A percentile compares a stretch with the other conserved stretches of the same genome.
Conservation (phyloP, 2,888 invertebrate genomes). For the Myathropa florea region DNA sequence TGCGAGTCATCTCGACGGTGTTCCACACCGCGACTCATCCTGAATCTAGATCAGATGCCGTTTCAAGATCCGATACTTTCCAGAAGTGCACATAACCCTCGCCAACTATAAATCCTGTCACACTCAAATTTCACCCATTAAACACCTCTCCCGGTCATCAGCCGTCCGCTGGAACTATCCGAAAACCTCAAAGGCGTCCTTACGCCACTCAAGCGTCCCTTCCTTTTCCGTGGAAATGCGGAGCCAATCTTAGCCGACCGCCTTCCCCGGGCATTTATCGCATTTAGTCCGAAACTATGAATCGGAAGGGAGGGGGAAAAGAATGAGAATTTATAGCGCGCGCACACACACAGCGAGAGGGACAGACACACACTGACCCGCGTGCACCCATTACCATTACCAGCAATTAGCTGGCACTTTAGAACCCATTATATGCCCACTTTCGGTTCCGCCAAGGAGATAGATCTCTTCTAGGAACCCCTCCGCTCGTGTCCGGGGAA, state of each 20-base stretch:
- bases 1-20: too few species aligned
- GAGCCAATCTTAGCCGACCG: background rate
- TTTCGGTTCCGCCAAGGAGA: slow-evolving; percentile 39
- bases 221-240: background rate
- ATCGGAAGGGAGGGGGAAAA: background rate
- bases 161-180: background rate
- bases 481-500: background rate
- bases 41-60: background rate
- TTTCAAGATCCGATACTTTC: background rate
- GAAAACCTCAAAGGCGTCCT: background rate
- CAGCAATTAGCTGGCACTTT: slow-evolving; percentile 69
- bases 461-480: slow-evolving; percentile 64
- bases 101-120: background rate
- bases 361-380: slow-evolving; percentile 15
- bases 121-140: background rate
- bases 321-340: slow-evolving; percentile 50
- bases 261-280: background rate
- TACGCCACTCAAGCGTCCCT: background rate
- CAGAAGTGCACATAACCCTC: background rate
- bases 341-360: background rate
- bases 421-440: slow-evolving; percentile 65
- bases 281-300: background rate
- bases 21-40: background rate
- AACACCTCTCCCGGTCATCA: background rate
- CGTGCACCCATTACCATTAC: slow-evolving; percentile 62